Evolutionary conservation across 2,888 invertebrate species (phyloP), one percentile per base, ranked within the genome.

Genomic region (Tanaodytes sp.): DNA sequence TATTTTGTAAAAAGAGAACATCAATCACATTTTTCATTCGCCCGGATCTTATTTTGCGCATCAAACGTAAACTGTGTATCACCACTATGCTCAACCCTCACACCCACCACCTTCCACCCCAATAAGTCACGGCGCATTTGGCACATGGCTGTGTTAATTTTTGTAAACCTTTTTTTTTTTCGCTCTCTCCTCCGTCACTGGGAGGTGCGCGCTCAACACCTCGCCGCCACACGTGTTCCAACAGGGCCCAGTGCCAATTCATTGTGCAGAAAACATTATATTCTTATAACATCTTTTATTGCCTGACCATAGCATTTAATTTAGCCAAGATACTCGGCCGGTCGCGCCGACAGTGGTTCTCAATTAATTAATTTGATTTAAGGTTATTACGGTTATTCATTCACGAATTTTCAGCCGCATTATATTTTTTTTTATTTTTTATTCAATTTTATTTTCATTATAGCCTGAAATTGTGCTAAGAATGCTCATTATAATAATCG

Each of bases 41-140:
- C 68, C 70, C 69, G 73, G 77, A 76, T 78, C 77, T 79, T 75
- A 77, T 77, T 76, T 76, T 72, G 73, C 45, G 54, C 62, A 64
- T 52, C 57, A 20, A 27, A 27, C 33, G 45, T 52, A 52, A 58
- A 58, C 51, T 27, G 49, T 31, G 52, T 31, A 19, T 19, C 33
- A 52, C 36, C 12, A 16, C 30, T 51, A 31, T 11, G n/a, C 63
- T 61, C 54, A 48, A 54, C 63, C 63, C 63, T 52, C 62, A 48
- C 66, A 55, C 61, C 61, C 55, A 65, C 66, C 63, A 68, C 46
- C 68, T 52, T 59, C 57, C 68, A 62, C 72, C 76, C 76, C 79
- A 80, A 82, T 82, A 82, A 82, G 82, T 82, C 81, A 82, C 80
- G 81, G 78, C 79, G 77, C 81, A 77, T 82, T 82, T 81, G 79